Percentiles rank a stretch among this genome's conserved stretches.
Evolutionary conservation across 2,113 vertebrate genomes (phyloP).

Genomic region (Ancistrus triradiatus): DNA sequence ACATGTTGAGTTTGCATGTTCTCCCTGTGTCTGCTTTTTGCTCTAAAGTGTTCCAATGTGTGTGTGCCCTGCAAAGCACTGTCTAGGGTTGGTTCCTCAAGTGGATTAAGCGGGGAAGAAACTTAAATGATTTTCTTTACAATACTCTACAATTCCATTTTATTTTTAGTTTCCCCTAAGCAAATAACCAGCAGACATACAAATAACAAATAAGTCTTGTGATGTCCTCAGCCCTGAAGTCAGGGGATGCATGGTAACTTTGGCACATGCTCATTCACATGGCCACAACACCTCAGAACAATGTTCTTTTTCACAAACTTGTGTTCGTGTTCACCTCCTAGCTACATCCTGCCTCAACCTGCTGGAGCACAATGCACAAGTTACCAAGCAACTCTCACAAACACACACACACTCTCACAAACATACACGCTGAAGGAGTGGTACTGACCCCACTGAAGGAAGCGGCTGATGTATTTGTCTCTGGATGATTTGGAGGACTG

Average conservation of each 20-base stretch:
- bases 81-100: too few species aligned
- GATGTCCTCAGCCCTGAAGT: not conserved
- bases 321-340: slow-evolving; percentile 24
- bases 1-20: too few species aligned
- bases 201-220: not conserved
- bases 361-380: not conserved
- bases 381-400: slow-evolving; percentile 25
- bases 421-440: not conserved
- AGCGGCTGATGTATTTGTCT: slow-evolving; percentile 74
- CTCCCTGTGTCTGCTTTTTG: too few species aligned
- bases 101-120: too few species aligned
- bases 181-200: too few species aligned
- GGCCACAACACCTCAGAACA: slow-evolving; percentile 7
- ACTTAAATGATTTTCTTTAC: too few species aligned
- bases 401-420: slow-evolving; percentile 25
- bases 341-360: slow-evolving; percentile 29
- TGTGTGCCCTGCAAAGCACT: too few species aligned
- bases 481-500: slow-evolving; percentile 62
- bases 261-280: slow-evolving; percentile 1
- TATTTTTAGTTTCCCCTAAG: too few species aligned
- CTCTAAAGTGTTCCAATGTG: too few species aligned
- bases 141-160: too few species aligned
- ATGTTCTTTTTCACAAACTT: slow-evolving; percentile 40
- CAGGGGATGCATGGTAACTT: not conserved
- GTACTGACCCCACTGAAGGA: slow-evolving; percentile 82